Evolutionary conservation across 2,888 invertebrate genomes (phyloP).

Genomic region (Torymus auratus): DNA sequence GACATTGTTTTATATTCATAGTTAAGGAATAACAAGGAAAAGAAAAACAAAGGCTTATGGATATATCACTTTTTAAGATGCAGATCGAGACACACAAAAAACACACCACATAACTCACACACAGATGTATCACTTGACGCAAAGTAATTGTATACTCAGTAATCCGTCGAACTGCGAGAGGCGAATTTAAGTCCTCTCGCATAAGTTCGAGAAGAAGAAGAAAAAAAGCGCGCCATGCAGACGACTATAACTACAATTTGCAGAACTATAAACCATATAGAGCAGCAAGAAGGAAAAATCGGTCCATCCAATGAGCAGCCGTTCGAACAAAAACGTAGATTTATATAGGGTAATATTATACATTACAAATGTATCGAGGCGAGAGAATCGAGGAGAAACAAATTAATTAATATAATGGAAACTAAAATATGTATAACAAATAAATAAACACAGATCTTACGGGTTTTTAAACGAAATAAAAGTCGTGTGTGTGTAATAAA

Average conservation of each 20-base stretch:
- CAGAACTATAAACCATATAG: background rate
- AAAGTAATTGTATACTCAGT: constrained; percentile 18
- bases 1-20: constrained; percentile 40
- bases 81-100: constrained; percentile 12
- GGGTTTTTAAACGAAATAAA: constrained; percentile 24
- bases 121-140: background rate
- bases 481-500: constrained; percentile 30
- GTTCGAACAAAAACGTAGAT: constrained; percentile 36
- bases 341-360: background rate
- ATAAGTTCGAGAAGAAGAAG: constrained; percentile 1
- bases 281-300: constrained; percentile 17
- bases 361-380: constrained; percentile 17
- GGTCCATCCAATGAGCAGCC: constrained; percentile 49
- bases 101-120: background rate
- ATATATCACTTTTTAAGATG: constrained; percentile 43
- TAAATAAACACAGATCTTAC: constrained; percentile 20
- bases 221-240: background rate
- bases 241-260: constrained; percentile 4
- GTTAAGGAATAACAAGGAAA: background rate
- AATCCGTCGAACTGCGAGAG: constrained; percentile 13
- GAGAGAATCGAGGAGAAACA: background rate
- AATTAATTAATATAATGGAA: constrained; percentile 1
- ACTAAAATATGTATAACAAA: background rate
- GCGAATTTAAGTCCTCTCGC: background rate
- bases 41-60: constrained; percentile 8